phyloP scores from a whole-genome alignment of 2,888 invertebrate species.

The Suillia variegata region DNA sequence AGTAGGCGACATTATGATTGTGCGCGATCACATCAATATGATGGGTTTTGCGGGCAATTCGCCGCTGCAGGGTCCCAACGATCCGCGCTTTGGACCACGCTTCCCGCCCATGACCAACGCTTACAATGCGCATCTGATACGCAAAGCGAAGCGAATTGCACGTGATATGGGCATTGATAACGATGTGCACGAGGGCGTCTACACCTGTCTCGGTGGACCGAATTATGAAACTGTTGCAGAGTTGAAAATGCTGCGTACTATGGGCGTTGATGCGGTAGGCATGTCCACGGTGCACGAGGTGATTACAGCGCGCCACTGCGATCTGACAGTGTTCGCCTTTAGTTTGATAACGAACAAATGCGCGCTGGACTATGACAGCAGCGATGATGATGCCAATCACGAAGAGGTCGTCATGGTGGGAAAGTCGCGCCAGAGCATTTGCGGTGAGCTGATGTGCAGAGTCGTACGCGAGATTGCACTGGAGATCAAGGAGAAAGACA shows the following conservation, averaged over 20 bases:
- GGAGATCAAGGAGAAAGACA: neutral
- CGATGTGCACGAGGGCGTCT: constrained; percentile 86
- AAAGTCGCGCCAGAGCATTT: constrained; percentile 69
- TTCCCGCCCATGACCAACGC: constrained; percentile 93
- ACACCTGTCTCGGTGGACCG: constrained; percentile 93
- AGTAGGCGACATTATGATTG: constrained; percentile 95
- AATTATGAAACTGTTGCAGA: constrained; percentile 97
- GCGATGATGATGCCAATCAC: constrained; percentile 69
- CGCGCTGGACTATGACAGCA: constrained; percentile 75
- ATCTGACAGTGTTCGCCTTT: constrained; percentile 87
- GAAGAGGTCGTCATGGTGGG: constrained; percentile 87
- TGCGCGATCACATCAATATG: constrained; percentile 96
- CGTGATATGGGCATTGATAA: constrained; percentile 74
- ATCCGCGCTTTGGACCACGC: constrained; percentile 89
- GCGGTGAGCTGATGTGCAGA: constrained; percentile 70
- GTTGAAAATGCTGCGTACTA: constrained; percentile 77
- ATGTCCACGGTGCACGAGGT: constrained; percentile 81
- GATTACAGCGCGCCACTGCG: constrained; percentile 91
- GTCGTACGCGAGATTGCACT: constrained; percentile 63
- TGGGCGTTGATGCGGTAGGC: constrained; percentile 87
- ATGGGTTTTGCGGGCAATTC: constrained; percentile 96
- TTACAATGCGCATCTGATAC: constrained; percentile 76
- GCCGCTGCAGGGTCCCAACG: constrained; percentile 93
- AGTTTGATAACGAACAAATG: constrained; percentile 94
- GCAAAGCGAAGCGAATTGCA: constrained; percentile 73